Evolutionary conservation across 2,113 vertebrate genomes (phyloP), one percentile per base, ranked within the genome.

Genomic region (Tyrannus savana): DNA sequence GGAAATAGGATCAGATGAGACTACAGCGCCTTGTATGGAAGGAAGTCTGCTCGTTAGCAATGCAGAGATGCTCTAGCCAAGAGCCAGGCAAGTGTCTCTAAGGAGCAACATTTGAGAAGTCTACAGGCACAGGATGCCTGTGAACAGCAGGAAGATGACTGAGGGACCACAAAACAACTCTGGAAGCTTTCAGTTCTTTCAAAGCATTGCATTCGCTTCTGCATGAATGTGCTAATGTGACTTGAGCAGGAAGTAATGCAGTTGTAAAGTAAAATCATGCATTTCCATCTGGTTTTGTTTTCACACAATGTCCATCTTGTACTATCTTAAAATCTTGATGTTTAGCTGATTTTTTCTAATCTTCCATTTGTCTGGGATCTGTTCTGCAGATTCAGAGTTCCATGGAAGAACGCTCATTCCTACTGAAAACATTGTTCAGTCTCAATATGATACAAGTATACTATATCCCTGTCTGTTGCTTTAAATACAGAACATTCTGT

Each of bases 1-100:
- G 78, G 85, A 94, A 95, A 77, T 30, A 55, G 30, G 78, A 92
- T 88, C 84, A 90, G 86, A 93, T 50, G 95, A 92, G 62, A 55
- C 55, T 56, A 49, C 13, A 78, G 66, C 0, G 1, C 23, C 74
- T 67, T 35, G 30, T 41, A 13, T 35, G 72, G 92, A 66, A 92
- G 80, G 82, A 86, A 87, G n/a, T 59, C 77, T 73, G 42, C 72
- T 93, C 9, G 42, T 95, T 95, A 95, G 86, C 74, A 91, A 76
- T 86, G 78, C 77, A 91, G 89, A 85, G 74, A 41, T 42, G 77
- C 67, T 93, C 55, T 92, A 96, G 87, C 75, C 82, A 83, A 90
- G 63, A 95, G 39, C 25, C 87, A 84, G 56, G 49, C 8, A 5
- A 53, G 23, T 49, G 41, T 79, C 60, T 77, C 74, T 47, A 68